Conservation (phyloP, 2,888 invertebrate species). For the Napeogenes inachia region DNA sequence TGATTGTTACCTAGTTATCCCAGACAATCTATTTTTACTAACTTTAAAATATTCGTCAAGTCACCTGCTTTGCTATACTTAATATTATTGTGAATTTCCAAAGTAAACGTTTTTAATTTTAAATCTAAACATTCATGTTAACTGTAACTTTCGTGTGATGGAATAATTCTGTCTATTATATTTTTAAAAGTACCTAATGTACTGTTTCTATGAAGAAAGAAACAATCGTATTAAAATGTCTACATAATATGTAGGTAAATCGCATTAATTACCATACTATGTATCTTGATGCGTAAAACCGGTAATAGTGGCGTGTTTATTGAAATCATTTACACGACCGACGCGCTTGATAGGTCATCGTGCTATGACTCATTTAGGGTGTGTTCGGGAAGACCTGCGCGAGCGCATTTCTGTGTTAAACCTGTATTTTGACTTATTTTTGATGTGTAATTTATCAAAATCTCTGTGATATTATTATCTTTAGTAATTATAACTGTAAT, state of each 20-base stretch:
- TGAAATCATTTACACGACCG: conserved; percentile 44
- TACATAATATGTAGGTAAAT: background rate
- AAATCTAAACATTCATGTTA: no score
- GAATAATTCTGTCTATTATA: no score
- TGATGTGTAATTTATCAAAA: no score
- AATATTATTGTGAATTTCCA: background rate
- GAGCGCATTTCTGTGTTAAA: conserved; percentile 32
- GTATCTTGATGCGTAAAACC: conserved; percentile 41
- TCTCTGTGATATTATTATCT: no score
- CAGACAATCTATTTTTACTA: conserved; percentile 1
- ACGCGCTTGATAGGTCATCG: conserved; percentile 56
- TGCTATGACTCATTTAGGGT: conserved; percentile 51
- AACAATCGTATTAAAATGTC: conserved; percentile 10
- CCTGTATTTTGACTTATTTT: conserved; percentile 1
- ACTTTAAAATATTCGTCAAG: conserved; percentile 7
- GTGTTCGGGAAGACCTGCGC: conserved; percentile 39
- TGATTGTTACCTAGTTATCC: conserved; percentile 14
- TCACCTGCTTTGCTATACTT: background rate
- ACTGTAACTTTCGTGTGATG: no score
- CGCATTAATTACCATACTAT: conserved; percentile 19
- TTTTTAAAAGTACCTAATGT: no score
- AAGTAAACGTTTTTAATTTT: no score
- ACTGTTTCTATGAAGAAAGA: no score
- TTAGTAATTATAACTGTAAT: no score
- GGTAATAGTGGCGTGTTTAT: conserved; percentile 40